A percentile compares a stretch with the other conserved stretches of the same genome.
Conservation (phyloP, 2,113 vertebrate genomes). For the Upupa epops region DNA sequence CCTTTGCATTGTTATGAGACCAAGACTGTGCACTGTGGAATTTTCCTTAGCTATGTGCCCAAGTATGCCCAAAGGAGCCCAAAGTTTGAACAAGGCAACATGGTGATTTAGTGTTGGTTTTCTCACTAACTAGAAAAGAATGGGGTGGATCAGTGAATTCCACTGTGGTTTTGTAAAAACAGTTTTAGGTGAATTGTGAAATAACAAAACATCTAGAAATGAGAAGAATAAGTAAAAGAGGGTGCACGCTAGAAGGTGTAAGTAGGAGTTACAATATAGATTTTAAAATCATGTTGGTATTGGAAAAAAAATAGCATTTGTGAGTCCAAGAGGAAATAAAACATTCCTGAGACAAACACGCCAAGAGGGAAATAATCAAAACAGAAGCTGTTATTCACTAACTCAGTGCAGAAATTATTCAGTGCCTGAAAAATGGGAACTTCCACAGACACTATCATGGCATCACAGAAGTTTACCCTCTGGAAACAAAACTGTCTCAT, state of each 20-base stretch:
- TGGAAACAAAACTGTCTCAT: too few relatives aligned
- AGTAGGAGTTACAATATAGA: not conserved
- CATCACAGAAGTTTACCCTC: not conserved
- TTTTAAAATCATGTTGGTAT: not conserved
- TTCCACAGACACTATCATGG: not conserved
- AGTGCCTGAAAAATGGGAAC: not conserved
- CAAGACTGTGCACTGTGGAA: not conserved
- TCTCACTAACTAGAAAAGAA: not conserved
- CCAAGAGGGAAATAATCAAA: conserved; percentile 21
- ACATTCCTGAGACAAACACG: not conserved
- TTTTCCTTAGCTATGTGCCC: not conserved
- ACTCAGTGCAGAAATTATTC: not conserved
- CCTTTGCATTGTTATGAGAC: not conserved
- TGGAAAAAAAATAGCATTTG: not conserved
- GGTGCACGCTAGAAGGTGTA: not conserved
- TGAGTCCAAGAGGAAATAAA: conserved; percentile 7
- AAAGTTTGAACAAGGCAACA: not conserved
- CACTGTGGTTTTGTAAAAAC: not conserved
- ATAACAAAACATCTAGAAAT: not conserved
- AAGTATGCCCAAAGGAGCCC: not conserved
- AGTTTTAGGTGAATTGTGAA: not conserved
- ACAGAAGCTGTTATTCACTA: not conserved
- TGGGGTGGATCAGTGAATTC: not conserved
- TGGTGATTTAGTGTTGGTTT: not conserved
- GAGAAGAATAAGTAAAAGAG: not conserved